A percentile compares a stretch with the other conserved stretches of the same genome.
Conservation (phyloP, 2,113 vertebrate genomes). For the Pteronura brasiliensis region DNA sequence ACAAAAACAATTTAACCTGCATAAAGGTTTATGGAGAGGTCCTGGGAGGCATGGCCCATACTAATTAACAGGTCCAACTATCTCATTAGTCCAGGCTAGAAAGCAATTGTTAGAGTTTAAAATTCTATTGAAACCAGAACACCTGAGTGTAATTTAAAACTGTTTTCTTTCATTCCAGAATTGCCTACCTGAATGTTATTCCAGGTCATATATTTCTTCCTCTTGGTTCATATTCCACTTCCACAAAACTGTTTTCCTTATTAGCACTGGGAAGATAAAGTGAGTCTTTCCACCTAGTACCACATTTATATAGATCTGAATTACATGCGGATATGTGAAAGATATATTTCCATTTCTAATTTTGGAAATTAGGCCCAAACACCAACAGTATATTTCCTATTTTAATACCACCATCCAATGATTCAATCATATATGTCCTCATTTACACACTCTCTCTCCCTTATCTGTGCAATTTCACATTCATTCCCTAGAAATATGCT, state of each 20-base stretch:
- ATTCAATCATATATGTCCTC: neutral
- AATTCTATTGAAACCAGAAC: constrained; percentile 21
- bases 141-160: neutral
- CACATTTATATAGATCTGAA: neutral
- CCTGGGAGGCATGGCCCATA: neutral
- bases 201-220: neutral
- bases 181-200: neutral
- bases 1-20: neutral
- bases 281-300: neutral
- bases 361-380: neutral
- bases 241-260: neutral
- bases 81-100: constrained; percentile 18
- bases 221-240: neutral
- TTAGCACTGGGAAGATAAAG: neutral
- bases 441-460: neutral
- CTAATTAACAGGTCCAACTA: constrained; percentile 1
- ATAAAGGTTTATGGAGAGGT: neutral
- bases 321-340: neutral
- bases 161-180: neutral
- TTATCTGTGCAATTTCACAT: neutral
- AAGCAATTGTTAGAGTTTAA: constrained; percentile 13
- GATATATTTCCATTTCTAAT: neutral
- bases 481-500: neutral
- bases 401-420: neutral
- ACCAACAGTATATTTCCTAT: neutral